Conservation (phyloP, 2,113 vertebrate species). For the Panthera tigris region DNA sequence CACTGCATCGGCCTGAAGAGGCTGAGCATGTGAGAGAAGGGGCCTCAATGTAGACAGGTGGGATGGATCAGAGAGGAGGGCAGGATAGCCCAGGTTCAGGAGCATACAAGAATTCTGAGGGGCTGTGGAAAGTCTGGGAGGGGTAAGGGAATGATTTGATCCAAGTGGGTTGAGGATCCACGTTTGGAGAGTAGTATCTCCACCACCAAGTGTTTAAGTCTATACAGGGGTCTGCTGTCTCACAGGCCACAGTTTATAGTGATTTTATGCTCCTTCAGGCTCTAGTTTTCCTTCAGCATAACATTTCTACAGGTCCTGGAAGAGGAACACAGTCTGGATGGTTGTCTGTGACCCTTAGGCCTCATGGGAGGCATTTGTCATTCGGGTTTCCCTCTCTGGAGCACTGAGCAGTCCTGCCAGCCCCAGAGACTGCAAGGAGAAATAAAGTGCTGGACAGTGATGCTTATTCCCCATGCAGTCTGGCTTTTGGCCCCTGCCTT, state of each 20-base stretch:
- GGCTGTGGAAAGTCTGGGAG: accelerated
- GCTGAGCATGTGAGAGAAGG: neutral
- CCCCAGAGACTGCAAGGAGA: neutral
- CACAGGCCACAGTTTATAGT: neutral
- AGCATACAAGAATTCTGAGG: accelerated
- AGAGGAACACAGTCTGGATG: neutral
- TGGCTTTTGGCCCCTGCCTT: conserved; percentile 51
- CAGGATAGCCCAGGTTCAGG: accelerated
- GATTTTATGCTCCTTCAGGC: neutral
- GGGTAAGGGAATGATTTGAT: neutral
- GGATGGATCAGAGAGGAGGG: neutral
- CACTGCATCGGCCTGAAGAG: accelerated
- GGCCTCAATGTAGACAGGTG: neutral
- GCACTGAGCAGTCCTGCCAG: conserved; percentile 9
- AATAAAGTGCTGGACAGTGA: conserved; percentile 19
- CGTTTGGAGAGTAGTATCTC: neutral
- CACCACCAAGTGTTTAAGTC: neutral
- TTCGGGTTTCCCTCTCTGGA: neutral
- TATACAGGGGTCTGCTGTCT: neutral
- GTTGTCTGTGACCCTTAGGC: neutral
- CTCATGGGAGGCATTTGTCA: conserved; percentile 51
- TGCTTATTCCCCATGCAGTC: neutral
- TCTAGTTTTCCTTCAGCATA: neutral
- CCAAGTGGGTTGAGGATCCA: neutral
- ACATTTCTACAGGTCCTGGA: neutral